phyloP scores from a whole-genome alignment of 1,140 invertebrate species.

The Psilanteris sp. region DNA sequence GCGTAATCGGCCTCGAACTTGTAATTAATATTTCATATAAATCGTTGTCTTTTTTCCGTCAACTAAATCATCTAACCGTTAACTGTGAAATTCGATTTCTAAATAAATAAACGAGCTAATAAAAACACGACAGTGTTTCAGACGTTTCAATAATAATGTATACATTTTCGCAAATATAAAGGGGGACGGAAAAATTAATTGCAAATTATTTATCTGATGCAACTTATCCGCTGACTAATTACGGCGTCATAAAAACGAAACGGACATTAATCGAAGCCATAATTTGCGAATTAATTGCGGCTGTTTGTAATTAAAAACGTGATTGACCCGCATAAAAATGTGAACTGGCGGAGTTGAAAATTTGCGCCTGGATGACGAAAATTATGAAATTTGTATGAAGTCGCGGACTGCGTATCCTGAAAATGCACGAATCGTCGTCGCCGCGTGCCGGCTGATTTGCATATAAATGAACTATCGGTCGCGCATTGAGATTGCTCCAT shows the following conservation, averaged over 20 bases:
- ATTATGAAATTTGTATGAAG: constrained; percentile 35
- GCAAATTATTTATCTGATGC: too few relatives aligned
- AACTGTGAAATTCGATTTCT: too few relatives aligned
- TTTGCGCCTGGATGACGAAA: constrained; percentile 12
- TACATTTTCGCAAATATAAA: too few relatives aligned
- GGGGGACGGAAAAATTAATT: too few relatives aligned
- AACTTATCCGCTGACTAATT: too few relatives aligned
- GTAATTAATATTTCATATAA: constrained; percentile 50
- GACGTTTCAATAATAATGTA: too few relatives aligned
- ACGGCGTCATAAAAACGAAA: too few relatives aligned
- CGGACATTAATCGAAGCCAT: too few relatives aligned
- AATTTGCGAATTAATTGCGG: constrained; percentile 13
- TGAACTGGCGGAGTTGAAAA: constrained; percentile 6
- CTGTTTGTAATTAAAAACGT: constrained; percentile 1
- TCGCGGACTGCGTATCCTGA: constrained; percentile 12
- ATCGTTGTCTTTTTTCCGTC: too few relatives aligned
- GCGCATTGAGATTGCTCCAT: constrained; percentile 65
- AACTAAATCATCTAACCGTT: too few relatives aligned
- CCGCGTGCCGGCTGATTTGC: constrained; percentile 66
- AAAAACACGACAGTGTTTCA: too few relatives aligned
- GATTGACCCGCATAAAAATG: constrained; percentile 1
- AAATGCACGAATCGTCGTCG: constrained; percentile 24
- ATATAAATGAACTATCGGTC: constrained; percentile 74
- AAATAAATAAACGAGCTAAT: too few relatives aligned
- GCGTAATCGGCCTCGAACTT: constrained; percentile 40